These are phyloP conservation scores for Lithobates sylvaticus DNA, from an alignment of 2,797 vertebrate species.

Conservation along the genomic window DNA sequence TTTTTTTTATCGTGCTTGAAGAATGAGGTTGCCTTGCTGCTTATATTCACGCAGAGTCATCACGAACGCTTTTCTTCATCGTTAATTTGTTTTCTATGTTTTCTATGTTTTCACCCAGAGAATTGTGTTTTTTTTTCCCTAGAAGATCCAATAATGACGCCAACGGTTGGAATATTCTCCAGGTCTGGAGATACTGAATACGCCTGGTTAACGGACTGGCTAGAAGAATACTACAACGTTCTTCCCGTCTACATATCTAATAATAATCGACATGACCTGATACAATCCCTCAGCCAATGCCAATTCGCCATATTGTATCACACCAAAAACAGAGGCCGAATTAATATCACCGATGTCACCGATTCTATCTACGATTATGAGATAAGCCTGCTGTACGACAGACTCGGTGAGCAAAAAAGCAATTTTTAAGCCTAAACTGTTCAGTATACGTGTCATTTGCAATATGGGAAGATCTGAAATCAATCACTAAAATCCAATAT, in stretches of 20 bases:
- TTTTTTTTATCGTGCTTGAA: too few relatives aligned
- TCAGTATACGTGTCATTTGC: too few relatives aligned
- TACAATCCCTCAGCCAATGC: neutral
- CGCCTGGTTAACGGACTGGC: neutral
- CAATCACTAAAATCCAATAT: too few relatives aligned
- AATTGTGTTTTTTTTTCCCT: neutral
- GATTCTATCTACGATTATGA: slow-evolving; percentile 33
- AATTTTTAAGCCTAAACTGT: neutral
- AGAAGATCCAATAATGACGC: neutral
- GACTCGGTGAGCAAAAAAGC: neutral
- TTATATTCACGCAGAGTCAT: too few relatives aligned
- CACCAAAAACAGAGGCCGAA: slow-evolving; percentile 20
- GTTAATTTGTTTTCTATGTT: too few relatives aligned
- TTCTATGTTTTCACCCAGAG: neutral
- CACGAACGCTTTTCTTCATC: too few relatives aligned
- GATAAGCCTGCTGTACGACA: neutral
- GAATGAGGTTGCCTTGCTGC: too few relatives aligned
- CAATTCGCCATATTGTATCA: slow-evolving; percentile 25
- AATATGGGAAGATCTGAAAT: too few relatives aligned
- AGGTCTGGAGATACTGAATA: neutral
- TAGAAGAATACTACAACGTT: neutral
- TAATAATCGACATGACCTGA: neutral
- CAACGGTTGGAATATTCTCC: slow-evolving; percentile 14
- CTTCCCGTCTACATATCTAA: slow-evolving; percentile 4
- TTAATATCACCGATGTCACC: slow-evolving; percentile 33